These are phyloP conservation scores for Ptychadena robeensis DNA, from an alignment of 2,797 vertebrate genomes.

Conservation along the genomic window DNA sequence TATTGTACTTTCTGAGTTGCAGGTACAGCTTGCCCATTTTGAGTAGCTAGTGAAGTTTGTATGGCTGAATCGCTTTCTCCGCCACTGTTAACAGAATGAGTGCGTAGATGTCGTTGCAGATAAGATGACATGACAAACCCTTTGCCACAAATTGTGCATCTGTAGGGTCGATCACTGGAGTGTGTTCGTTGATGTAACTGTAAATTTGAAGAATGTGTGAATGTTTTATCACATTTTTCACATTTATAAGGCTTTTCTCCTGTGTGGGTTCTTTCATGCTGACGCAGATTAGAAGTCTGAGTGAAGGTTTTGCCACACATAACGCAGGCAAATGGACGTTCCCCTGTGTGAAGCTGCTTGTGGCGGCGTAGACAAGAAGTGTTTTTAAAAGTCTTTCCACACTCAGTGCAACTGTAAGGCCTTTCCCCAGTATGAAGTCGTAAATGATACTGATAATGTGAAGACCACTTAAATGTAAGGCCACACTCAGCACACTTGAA, in stretches of 20 bases:
- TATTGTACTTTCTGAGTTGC: constrained; percentile 82
- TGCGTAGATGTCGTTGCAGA: constrained; percentile 90
- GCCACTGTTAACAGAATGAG: constrained; percentile 71
- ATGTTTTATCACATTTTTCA: constrained; percentile 85
- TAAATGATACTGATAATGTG: constrained; percentile 74
- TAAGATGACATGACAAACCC: constrained; percentile 93
- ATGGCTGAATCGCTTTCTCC: background rate
- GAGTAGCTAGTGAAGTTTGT: background rate
- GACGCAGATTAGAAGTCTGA: constrained; percentile 90
- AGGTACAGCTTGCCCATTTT: background rate
- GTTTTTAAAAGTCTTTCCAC: constrained; percentile 74
- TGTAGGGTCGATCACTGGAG: constrained; percentile 86
- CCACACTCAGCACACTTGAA: constrained; percentile 75
- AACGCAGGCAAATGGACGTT: constrained; percentile 70
- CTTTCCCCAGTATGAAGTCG: constrained; percentile 71
- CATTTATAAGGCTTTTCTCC: constrained; percentile 89
- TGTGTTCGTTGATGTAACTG: constrained; percentile 90
- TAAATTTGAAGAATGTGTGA: constrained; percentile 89
- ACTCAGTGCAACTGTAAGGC: constrained; percentile 71
- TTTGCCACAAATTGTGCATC: constrained; percentile 86
- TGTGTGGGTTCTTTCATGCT: constrained; percentile 91
- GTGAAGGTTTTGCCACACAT: constrained; percentile 76
- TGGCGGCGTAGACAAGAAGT: constrained; percentile 74
- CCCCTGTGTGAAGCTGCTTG: constrained; percentile 71
- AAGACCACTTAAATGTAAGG: constrained; percentile 75